Evolutionary conservation across 2,113 vertebrate species (phyloP).

Genomic region (Takifugu flavidus): DNA sequence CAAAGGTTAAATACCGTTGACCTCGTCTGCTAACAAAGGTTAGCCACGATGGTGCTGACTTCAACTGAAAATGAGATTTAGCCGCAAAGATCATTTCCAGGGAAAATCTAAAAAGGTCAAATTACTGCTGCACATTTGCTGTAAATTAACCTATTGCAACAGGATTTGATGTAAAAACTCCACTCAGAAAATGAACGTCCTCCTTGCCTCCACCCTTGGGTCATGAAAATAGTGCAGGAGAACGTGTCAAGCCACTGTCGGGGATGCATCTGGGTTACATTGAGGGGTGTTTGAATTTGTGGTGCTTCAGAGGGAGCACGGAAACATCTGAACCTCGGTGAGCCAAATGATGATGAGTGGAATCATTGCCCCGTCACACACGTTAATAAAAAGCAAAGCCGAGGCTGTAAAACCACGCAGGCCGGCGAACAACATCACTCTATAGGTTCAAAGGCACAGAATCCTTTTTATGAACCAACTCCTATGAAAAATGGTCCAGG

Average conservation of each 20-base stretch:
- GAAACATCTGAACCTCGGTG: constrained; percentile 43
- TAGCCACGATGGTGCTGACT: too few relatives aligned
- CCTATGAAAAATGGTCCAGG: constrained; percentile 44
- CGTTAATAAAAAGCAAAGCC: constrained; percentile 41
- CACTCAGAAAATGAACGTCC: constrained; percentile 4
- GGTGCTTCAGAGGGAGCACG: constrained; percentile 26
- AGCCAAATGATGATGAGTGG: constrained; percentile 42
- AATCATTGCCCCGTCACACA: constrained; percentile 32
- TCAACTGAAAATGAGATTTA: too few relatives aligned
- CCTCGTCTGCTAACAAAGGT: too few relatives aligned
- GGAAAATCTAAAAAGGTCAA: too few relatives aligned
- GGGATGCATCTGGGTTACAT: constrained; percentile 34
- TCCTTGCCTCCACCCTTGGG: constrained; percentile 1
- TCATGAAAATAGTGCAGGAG: constrained; percentile 1
- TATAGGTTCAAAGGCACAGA: constrained; percentile 16
- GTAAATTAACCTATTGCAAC: constrained; percentile 4
- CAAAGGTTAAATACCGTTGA: too few relatives aligned
- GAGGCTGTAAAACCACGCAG: constrained; percentile 9
- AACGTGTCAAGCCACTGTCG: constrained; percentile 19
- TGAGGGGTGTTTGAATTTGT: constrained; percentile 22
- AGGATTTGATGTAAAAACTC: neutral
- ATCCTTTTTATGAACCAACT: constrained; percentile 42
- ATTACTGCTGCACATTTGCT: constrained; percentile 6
- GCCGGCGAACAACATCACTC: constrained; percentile 12
- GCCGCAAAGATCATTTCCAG: too few relatives aligned